phyloP scores from a whole-genome alignment of 2,113 vertebrate species.

The Thinocorus orbignyianus region DNA sequence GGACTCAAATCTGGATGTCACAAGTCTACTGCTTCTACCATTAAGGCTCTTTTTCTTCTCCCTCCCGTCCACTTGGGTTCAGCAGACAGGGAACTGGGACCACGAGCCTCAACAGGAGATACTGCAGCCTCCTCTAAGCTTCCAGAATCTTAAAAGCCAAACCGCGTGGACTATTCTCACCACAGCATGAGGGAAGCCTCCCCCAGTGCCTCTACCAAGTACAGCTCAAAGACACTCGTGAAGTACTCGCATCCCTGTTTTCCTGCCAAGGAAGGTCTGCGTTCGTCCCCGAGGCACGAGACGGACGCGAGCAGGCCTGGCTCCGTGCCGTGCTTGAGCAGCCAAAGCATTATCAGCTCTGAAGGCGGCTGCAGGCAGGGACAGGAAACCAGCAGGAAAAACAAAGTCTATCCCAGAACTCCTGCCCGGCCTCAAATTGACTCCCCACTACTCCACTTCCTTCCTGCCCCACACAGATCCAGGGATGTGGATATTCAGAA shows the following conservation, averaged over 20 bases:
- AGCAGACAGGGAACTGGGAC: neutral
- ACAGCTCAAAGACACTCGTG: neutral
- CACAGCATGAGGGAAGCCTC: neutral
- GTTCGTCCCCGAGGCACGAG: neutral
- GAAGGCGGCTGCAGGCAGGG: neutral
- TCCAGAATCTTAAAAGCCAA: neutral
- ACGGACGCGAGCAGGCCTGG: neutral
- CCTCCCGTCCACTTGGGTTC: neutral
- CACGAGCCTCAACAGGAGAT: neutral
- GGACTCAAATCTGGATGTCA: neutral
- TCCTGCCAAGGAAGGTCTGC: neutral
- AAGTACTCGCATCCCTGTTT: neutral
- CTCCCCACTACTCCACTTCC: neutral
- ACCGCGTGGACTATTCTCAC: neutral
- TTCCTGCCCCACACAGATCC: neutral
- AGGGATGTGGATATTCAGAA: neutral
- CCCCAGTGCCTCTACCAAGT: neutral
- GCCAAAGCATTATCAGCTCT: neutral
- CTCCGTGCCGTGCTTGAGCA: neutral
- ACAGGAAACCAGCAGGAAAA: slow-evolving; percentile 43
- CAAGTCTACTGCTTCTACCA: neutral
- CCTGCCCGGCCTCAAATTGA: neutral
- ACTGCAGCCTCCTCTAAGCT: neutral
- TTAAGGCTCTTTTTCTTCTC: neutral
- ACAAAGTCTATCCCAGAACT: neutral